Base-by-base conservation (phyloP, 2,888 invertebrate genomes). In the Scaeva pyrastri region DNA sequence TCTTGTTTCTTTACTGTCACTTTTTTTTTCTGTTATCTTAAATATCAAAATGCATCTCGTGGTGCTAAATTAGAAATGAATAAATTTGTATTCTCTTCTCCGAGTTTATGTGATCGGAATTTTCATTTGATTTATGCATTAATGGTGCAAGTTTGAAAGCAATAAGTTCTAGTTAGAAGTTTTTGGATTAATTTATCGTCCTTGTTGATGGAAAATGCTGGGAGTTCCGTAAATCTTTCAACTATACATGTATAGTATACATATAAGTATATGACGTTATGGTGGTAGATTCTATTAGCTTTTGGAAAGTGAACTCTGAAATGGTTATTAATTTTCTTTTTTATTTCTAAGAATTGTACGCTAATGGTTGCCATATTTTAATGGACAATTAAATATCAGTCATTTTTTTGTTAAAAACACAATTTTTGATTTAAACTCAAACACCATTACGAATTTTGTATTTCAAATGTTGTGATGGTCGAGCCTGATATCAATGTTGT, bases 161-260 rank as follows among this genome's bases (percentile, higher is more conserved):
- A 68, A 68, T 68, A 68, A 21, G 8, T 68, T 68, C 52, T 31
- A 11, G 23, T 52, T 52, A 52, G 21, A 45, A 52, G 8, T 21
- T 31, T 5, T n/a, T 31, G 39, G 2, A 39, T 19, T 23, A 52
- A 39, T 39, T 52, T 36, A 68, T 68, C 21, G 52, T 52, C 50
- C 36, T 36, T 39, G 12, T 14, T 62, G 50, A 12, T 41, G 16
- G 16, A 21, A 58, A 39, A 14, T 0, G 31, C 12, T 58, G 39
- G 10, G 14, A 21, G 6, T 39, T 60, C 23, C 5, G 3, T 52
- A 14, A 11, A 12, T 23, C 26, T 6, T 6, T 5, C 14, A n/a
- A 4, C 12, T 43, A n/a, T n/a, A n/a, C n/a, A n/a, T n/a, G n/a
- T n/a, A n/a, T 14, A 14, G 6, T 31, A 14, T 14, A 26, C 8